A percentile compares a stretch with the other conserved stretches of the same genome.
phyloP scores from a whole-genome alignment of 1,140 invertebrate species.

The Lepidurus couesii region DNA sequence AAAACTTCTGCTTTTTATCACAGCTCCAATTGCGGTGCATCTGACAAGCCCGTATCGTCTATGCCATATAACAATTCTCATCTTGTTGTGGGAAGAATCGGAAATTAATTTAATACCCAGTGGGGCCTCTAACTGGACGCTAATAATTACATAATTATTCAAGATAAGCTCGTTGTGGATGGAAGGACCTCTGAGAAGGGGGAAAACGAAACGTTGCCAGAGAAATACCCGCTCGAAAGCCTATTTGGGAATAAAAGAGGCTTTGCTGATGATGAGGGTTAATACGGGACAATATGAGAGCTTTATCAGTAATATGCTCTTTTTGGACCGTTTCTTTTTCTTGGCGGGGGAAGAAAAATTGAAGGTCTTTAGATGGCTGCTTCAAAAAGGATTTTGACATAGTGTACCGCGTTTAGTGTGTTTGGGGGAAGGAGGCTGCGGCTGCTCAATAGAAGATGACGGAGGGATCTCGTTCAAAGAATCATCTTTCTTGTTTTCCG shows the following conservation, averaged over 20 bases:
- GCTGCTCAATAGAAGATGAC: neutral
- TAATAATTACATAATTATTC: constrained; percentile 16
- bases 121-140: neutral
- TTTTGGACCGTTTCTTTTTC: neutral
- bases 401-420: neutral
- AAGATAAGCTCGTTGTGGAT: constrained; percentile 3
- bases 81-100: too few relatives aligned
- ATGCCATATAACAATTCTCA: too few relatives aligned
- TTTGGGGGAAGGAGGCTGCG: neutral
- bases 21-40: too few relatives aligned
- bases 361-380: neutral
- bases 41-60: too few relatives aligned
- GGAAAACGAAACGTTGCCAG: neutral
- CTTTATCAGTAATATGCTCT: constrained; percentile 10
- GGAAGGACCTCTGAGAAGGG: neutral
- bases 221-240: neutral
- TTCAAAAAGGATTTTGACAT: neutral
- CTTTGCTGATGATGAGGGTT: constrained; percentile 15
- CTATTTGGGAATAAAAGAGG: constrained; percentile 14
- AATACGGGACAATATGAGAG: constrained; percentile 2
- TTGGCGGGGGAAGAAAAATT: neutral
- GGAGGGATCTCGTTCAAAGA: neutral
- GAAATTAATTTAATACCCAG: too few relatives aligned
- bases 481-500: neutral
- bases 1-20: too few relatives aligned